Conservation (phyloP, 2,888 invertebrate species). For the Netelia virgata region DNA sequence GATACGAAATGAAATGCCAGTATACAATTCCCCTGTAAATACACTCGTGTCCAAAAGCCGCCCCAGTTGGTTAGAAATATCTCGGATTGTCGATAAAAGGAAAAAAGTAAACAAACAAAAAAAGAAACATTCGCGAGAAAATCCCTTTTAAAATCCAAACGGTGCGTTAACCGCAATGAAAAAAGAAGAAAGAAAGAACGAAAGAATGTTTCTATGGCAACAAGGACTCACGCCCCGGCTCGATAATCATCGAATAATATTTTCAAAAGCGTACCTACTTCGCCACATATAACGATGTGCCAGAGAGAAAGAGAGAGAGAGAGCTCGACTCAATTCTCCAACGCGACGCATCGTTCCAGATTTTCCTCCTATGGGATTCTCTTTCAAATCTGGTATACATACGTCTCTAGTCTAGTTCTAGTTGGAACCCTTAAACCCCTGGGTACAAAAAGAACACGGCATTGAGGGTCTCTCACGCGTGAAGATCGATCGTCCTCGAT, state of each 20-base stretch:
- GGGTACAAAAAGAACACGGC: constrained; percentile 40
- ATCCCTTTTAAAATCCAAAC: neutral
- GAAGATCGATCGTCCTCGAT: constrained; percentile 55
- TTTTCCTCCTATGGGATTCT: neutral
- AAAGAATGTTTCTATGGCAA: constrained; percentile 14
- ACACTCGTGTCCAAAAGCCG: neutral
- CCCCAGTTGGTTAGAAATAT: constrained; percentile 11
- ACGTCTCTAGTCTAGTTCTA: constrained; percentile 4
- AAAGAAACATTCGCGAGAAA: neutral
- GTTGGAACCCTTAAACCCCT: constrained; percentile 28
- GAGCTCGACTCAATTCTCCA: neutral
- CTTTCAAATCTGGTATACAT: constrained; percentile 45
- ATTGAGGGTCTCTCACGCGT: constrained; percentile 47
- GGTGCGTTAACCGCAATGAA: neutral
- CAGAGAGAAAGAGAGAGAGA: neutral
- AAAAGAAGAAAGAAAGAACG: neutral
- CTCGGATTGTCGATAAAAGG: constrained; percentile 3
- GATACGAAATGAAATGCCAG: constrained; percentile 9
- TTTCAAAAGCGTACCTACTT: neutral
- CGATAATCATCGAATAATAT: constrained; percentile 44
- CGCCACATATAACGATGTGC: neutral
- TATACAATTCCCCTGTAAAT: constrained; percentile 1
- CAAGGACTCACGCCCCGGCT: constrained; percentile 7
- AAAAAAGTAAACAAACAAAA: neutral
- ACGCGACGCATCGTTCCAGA: neutral